phyloP scores from a whole-genome alignment of 2,113 vertebrate genomes.

The Tychaedon coryphoeus region DNA sequence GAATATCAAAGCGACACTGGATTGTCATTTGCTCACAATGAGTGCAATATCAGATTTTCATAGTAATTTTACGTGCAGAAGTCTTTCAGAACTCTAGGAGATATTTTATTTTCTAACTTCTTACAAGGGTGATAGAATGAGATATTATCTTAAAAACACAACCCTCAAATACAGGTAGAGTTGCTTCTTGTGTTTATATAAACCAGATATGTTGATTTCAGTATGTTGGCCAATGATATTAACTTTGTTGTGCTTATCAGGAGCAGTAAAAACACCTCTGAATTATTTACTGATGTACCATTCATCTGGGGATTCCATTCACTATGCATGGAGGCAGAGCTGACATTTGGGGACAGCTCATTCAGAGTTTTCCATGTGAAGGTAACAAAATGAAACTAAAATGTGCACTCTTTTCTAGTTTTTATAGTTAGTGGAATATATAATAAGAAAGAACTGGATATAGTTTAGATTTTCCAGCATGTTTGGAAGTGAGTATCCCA shows the following conservation, averaged over 20 bases:
- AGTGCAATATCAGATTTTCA: not conserved
- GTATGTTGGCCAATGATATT: not conserved
- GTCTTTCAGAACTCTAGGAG: not conserved
- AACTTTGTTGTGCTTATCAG: constrained; percentile 7
- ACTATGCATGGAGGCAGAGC: not conserved
- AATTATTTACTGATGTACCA: not conserved
- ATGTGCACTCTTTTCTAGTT: not conserved
- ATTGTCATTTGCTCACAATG: not conserved
- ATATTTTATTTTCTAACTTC: not conserved
- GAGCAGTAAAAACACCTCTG: not conserved
- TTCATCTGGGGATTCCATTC: not conserved
- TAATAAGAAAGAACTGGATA: not conserved
- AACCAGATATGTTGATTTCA: not conserved
- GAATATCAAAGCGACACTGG: not conserved
- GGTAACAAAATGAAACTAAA: not conserved
- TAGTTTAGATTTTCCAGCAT: not conserved
- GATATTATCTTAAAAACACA: constrained; percentile 14
- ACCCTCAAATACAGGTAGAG: not conserved
- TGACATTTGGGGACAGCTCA: not conserved
- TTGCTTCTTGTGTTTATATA: constrained; percentile 23
- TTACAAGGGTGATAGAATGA: not conserved
- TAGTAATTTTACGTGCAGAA: not conserved
- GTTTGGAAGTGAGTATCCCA: not conserved
- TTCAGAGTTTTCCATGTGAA: not conserved
- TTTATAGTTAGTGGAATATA: not conserved